phyloP scores from a whole-genome alignment of 2,113 vertebrate species.

The Embiotoca jacksoni region DNA sequence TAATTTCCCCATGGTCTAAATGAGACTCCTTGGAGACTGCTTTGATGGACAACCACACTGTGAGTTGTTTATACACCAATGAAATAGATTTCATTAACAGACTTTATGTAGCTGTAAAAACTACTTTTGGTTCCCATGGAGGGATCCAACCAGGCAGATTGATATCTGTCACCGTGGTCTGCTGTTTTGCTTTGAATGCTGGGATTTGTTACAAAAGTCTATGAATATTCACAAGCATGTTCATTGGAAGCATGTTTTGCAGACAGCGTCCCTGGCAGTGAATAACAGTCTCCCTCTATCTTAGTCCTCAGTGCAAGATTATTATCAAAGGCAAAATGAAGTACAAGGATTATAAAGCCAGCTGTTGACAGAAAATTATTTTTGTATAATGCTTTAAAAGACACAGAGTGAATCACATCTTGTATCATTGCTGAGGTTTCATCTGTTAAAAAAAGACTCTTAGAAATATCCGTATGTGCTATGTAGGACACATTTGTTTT shows the following conservation, averaged over 20 bases:
- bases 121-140: slow-evolving; percentile 6
- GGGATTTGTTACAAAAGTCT: slow-evolving; percentile 26
- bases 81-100: slow-evolving; percentile 57
- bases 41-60: slow-evolving; percentile 57
- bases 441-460: slow-evolving; percentile 6
- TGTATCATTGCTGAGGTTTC: slow-evolving; percentile 1
- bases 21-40: slow-evolving; percentile 33
- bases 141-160: slow-evolving; percentile 24
- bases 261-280: slow-evolving; percentile 40
- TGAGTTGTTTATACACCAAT: slow-evolving; percentile 50
- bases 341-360: neutral
- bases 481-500: slow-evolving; percentile 9
- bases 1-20: slow-evolving; percentile 67
- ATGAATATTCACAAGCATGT: slow-evolving; percentile 62
- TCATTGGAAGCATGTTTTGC: slow-evolving; percentile 39
- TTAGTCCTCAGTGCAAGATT: slow-evolving; percentile 11
- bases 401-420: neutral
- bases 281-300: slow-evolving; percentile 10
- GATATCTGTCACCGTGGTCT: slow-evolving; percentile 25
- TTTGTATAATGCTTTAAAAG: neutral
- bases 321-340: slow-evolving; percentile 29
- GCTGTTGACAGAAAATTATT: neutral
- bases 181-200: slow-evolving; percentile 32
- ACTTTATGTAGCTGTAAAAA: slow-evolving; percentile 27
- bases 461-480: neutral